Evolutionary conservation across 2,113 vertebrate species (phyloP), one percentile per base, ranked within the genome.

Genomic region (Piaya cayana): DNA sequence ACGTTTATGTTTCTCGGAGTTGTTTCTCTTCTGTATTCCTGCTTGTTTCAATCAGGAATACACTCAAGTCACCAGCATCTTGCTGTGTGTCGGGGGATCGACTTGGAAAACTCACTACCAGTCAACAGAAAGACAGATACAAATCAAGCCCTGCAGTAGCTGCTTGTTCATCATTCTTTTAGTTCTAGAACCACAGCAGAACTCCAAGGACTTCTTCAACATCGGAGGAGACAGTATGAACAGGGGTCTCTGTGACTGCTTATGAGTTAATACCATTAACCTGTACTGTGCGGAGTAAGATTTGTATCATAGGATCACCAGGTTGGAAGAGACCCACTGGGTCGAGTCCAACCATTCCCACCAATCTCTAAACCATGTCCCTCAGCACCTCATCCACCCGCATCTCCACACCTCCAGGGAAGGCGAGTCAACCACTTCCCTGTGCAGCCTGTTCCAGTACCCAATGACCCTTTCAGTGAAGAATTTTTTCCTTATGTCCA

Each of bases 221-320:
- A 29, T 64, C 17, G 17, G 63, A 56, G 26, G 13, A 36, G 20
- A 3, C 34, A 13, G 15, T 50, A 5, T 22, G 45, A 78, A 13
- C 16, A 27, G 47, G 30, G 27, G 5, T 10, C 59, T 0, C 0
- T 1, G 3, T 67, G 47, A 75, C 16, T 2, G 3, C 39, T 91
- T 39, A 39, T 9, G 12, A 39, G 39, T 58, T 74, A 58, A 70
- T 55, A 12, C 34, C 20, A 49, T 55, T 63, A 86, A 42, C 37
- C 29, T 70, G 13, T 59, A 60, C 23, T 75, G 47, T 64, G 36
- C 5, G 2, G 34, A 92, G 29, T 63, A 23, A 43, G 43, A 75
- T 45, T 52, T 81, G 21, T 21, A 15, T n/a, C n/a, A n/a, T n/a
- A n/a, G n/a, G n/a, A n/a, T n/a, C n/a, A n/a, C n/a, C n/a, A n/a